These are phyloP conservation scores for Caenorhabditis zanzibari DNA, from an alignment of 2,888 invertebrate species.

Conservation along the genomic window DNA sequence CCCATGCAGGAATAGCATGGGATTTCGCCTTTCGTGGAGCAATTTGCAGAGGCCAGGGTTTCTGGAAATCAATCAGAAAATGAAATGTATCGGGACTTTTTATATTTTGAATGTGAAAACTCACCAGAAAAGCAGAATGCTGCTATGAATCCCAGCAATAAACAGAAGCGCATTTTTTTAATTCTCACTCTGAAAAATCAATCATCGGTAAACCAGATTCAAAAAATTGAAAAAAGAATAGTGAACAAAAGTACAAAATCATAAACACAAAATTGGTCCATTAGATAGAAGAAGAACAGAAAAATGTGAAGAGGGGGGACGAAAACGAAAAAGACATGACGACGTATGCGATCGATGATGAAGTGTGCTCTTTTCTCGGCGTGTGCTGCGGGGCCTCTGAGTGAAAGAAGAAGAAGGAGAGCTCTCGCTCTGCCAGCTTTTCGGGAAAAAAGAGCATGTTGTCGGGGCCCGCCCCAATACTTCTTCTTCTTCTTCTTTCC, in stretches of 20 bases:
- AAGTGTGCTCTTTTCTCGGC: constrained; percentile 54
- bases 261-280: constrained; percentile 23
- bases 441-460: constrained; percentile 56
- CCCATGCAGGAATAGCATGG: constrained; percentile 76
- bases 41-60: constrained; percentile 54
- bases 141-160: constrained; percentile 36
- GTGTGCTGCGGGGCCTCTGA: constrained; percentile 33
- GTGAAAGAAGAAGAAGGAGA: constrained; percentile 24
- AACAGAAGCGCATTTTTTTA: constrained; percentile 12
- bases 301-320: neutral
- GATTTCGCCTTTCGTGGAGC: constrained; percentile 64
- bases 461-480: constrained; percentile 47
- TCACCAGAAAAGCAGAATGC: constrained; percentile 30
- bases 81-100: too few relatives aligned
- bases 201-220: too few relatives aligned
- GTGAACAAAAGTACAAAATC: neutral
- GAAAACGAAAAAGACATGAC: constrained; percentile 26
- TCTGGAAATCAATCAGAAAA: constrained; percentile 36
- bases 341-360: constrained; percentile 63
- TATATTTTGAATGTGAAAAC: too few relatives aligned
- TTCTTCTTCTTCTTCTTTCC: constrained; percentile 40
- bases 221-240: neutral
- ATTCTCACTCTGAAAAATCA: too few relatives aligned
- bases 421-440: constrained; percentile 55
- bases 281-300: neutral